Percentiles rank a stretch among this genome's conserved stretches.
Evolutionary conservation across 2,888 invertebrate species (phyloP).

Genomic region (Tinea trinotella): DNA sequence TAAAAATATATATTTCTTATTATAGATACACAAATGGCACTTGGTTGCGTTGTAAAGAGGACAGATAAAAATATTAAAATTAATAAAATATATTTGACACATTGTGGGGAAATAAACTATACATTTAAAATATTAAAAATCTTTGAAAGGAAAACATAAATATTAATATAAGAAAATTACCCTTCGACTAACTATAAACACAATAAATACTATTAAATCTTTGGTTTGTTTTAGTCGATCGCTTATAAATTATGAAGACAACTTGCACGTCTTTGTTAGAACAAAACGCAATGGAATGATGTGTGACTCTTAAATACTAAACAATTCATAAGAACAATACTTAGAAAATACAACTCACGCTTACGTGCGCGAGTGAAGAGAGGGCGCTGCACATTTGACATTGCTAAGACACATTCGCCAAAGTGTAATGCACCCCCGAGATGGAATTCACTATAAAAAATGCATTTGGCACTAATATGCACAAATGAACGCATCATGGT

Average conservation of each 20-base stretch:
- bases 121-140: conserved; percentile 1
- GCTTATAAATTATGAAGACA: conserved; percentile 31
- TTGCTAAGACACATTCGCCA: neutral
- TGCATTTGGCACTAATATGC: neutral
- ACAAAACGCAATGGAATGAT: conserved; percentile 6
- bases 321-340: conserved; percentile 2
- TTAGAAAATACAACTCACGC: neutral
- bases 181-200: conserved; percentile 40
- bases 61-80: neutral
- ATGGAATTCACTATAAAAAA: neutral
- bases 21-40: conserved; percentile 66
- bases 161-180: conserved; percentile 25
- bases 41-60: conserved; percentile 55
- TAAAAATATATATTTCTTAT: conserved; percentile 50
- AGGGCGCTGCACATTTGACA: neutral
- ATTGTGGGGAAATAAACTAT: conserved; percentile 19
- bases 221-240: conserved; percentile 65
- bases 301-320: neutral
- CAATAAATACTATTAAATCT: conserved; percentile 68
- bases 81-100: conserved; percentile 23
- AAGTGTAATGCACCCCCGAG: neutral
- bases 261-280: neutral
- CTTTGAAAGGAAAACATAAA: conserved; percentile 16
- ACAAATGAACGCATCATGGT: neutral
- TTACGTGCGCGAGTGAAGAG: too few relatives aligned